Percentiles rank a stretch among this genome's conserved stretches.
phyloP scores from a whole-genome alignment of 1,140 invertebrate genomes.

The Laodelphax striatellus region DNA sequence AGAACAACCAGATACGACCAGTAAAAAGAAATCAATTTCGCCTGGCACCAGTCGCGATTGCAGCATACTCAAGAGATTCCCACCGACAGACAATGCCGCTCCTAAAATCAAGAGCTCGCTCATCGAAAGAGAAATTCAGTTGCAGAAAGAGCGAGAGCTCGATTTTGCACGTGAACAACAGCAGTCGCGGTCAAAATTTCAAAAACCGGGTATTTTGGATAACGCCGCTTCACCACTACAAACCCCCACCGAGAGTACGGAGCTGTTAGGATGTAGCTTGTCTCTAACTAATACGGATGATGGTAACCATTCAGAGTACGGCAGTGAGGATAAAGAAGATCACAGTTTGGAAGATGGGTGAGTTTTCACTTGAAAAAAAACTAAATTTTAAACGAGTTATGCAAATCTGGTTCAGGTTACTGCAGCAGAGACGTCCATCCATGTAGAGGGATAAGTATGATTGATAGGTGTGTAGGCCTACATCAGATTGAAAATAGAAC shows the following conservation, averaged over 20 bases:
- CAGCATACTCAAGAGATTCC: background rate
- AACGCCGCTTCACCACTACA: too few species aligned
- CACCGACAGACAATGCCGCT: slow-evolving; percentile 11
- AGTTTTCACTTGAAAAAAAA: too few species aligned
- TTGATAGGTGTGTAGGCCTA: too few species aligned
- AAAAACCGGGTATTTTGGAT: background rate
- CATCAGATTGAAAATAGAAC: too few species aligned
- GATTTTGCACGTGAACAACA: slow-evolving; percentile 25
- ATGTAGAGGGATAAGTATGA: too few species aligned
- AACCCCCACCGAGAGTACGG: background rate
- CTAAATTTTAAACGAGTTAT: too few species aligned
- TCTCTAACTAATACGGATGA: slow-evolving; percentile 28
- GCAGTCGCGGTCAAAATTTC: slow-evolving; percentile 9
- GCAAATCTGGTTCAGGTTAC: too few species aligned
- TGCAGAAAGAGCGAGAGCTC: slow-evolving; percentile 32
- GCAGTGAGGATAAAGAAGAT: slow-evolving; percentile 27
- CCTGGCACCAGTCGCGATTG: background rate
- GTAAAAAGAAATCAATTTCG: background rate
- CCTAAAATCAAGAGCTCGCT: slow-evolving; percentile 2
- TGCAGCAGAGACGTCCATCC: too few species aligned
- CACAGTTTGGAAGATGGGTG: slow-evolving; percentile 22
- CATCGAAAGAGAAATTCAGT: slow-evolving; percentile 24
- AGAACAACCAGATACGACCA: background rate
- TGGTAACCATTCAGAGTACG: slow-evolving; percentile 30
- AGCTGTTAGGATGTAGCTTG: slow-evolving; percentile 9